Conservation (phyloP, 2,113 vertebrate genomes). For the Calyptomena viridis region DNA sequence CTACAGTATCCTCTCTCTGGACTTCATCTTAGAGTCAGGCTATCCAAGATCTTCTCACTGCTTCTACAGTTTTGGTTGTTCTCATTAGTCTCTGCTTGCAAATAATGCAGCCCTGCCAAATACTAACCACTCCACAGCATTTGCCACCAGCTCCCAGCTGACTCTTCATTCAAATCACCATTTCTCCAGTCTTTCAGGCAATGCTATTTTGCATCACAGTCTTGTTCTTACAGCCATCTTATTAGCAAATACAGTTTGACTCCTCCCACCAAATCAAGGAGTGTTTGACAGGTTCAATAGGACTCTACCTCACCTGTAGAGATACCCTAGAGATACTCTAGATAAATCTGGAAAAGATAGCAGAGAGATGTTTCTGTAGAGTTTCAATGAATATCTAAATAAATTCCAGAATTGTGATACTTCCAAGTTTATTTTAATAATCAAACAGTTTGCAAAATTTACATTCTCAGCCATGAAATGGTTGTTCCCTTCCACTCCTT, state of each 20-base stretch:
- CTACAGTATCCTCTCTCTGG: not conserved
- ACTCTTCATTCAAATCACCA: not conserved
- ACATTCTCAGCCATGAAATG: not conserved
- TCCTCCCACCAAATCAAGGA: not conserved
- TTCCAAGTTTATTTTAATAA: not conserved
- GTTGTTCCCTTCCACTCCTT: not conserved
- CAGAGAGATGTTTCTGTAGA: too few relatives aligned
- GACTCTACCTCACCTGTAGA: not conserved
- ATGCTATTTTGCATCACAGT: not conserved
- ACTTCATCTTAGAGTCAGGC: not conserved
- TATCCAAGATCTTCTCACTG: not conserved
- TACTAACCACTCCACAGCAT: not conserved
- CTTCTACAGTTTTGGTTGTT: not conserved
- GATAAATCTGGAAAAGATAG: too few relatives aligned
- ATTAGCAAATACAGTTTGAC: not conserved
- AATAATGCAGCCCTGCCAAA: not conserved
- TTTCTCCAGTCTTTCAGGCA: not conserved
- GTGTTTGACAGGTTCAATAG: fast-evolving
- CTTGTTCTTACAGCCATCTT: not conserved
- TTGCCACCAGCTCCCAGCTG: not conserved
- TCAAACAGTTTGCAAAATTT: not conserved
- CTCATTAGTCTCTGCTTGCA: not conserved
- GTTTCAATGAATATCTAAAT: not conserved
- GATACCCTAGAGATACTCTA: not conserved
- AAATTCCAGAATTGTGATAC: not conserved